Percentiles rank a stretch among this genome's conserved stretches.
Conservation (phyloP, 2,113 vertebrate genomes). For the Tautogolabrus adspersus region DNA sequence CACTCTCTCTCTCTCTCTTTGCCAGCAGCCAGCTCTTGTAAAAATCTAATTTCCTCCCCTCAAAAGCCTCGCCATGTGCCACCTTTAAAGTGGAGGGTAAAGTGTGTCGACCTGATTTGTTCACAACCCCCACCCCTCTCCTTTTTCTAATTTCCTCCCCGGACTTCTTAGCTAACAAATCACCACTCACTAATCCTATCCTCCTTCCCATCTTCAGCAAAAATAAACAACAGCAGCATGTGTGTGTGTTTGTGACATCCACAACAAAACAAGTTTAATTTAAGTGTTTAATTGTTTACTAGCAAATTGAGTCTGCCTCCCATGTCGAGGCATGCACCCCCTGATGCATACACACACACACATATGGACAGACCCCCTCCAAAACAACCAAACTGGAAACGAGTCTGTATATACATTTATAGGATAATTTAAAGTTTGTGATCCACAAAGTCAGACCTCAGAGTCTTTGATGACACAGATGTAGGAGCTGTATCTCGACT, state of each 20-base stretch:
- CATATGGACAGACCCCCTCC: constrained; percentile 7
- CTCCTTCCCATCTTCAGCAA: constrained; percentile 8
- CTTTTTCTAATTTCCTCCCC: constrained; percentile 58
- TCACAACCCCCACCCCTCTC: constrained; percentile 26
- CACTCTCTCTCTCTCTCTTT: constrained; percentile 35
- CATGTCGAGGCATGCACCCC: not conserved
- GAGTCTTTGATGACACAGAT: constrained; percentile 78
- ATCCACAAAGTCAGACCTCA: constrained; percentile 79
- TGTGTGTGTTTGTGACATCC: not conserved
- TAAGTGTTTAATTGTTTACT: constrained; percentile 52
- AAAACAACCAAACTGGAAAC: constrained; percentile 57
- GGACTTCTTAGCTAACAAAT: constrained; percentile 42
- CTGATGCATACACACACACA: constrained; percentile 3
- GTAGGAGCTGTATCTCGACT: constrained; percentile 61
- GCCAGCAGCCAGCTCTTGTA: constrained; percentile 58
- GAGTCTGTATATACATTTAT: constrained; percentile 70
- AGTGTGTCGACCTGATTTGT: constrained; percentile 67
- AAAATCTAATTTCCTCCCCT: constrained; percentile 73
- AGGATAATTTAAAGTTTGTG: constrained; percentile 76
- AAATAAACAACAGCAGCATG: constrained; percentile 1
- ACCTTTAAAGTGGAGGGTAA: constrained; percentile 57
- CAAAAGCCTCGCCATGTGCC: constrained; percentile 58
- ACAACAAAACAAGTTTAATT: constrained; percentile 48
- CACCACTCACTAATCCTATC: constrained; percentile 45
- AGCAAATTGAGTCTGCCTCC: constrained; percentile 55